Conservation (phyloP, 2,797 vertebrate species). For the Gephyroberyx darwinii region DNA sequence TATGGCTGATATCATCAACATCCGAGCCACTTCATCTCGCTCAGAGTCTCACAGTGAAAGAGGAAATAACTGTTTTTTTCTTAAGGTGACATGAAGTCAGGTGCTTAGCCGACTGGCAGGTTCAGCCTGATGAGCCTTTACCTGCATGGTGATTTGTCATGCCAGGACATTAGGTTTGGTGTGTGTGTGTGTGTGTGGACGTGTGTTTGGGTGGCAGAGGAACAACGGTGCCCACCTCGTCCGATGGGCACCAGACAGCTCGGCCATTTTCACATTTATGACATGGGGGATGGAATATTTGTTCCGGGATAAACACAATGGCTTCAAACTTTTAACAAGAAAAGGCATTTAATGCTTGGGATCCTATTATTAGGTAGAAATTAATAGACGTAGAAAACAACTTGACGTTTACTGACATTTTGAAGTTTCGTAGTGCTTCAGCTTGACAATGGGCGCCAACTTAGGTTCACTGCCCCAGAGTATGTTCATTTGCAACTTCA, state of each 20-base stretch:
- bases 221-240: background rate
- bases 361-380: background rate
- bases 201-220: background rate
- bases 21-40: conserved; percentile 66
- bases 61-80: conserved; percentile 57
- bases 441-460: background rate
- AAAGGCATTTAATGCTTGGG: conserved; percentile 9
- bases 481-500: conserved; percentile 4
- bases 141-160: conserved; percentile 52
- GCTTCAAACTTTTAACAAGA: background rate
- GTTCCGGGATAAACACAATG: too few species aligned
- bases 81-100: conserved; percentile 48
- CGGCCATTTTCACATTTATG: conserved; percentile 23
- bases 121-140: conserved; percentile 43
- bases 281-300: conserved; percentile 10
- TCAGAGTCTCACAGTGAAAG: conserved; percentile 26
- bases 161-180: conserved; percentile 21
- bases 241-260: conserved; percentile 4
- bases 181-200: background rate
- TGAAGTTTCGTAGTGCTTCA: conserved; percentile 3
- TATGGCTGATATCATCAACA: conserved; percentile 75
- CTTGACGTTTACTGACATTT: conserved; percentile 23
- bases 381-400: background rate
- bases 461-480: background rate
- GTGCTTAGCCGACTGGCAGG: conserved; percentile 36